A percentile compares a stretch with the other conserved stretches of the same genome.
Conservation (phyloP, 2,113 vertebrate species). For the Recurvirostra avosetta region DNA sequence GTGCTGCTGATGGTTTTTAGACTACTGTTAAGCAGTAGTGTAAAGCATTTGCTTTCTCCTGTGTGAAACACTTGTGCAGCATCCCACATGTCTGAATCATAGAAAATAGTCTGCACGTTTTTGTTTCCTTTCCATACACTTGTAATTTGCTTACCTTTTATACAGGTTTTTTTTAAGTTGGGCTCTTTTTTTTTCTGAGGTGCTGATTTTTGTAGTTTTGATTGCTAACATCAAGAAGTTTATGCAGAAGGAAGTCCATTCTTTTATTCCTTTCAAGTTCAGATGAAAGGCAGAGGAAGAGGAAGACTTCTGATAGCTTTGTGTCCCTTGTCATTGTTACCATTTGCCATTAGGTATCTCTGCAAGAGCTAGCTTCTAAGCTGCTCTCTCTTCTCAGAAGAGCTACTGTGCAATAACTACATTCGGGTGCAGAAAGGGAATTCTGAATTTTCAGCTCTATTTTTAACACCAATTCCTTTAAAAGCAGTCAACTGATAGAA, state of each 20-base stretch:
- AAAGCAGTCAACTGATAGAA: background rate
- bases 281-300: background rate
- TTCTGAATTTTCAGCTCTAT: background rate
- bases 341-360: background rate
- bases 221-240: background rate
- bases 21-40: background rate
- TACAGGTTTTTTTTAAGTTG: background rate
- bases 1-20: background rate
- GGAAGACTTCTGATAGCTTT: background rate
- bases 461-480: background rate
- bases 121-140: background rate
- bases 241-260: background rate
- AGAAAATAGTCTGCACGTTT: background rate
- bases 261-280: background rate
- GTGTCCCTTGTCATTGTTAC: background rate
- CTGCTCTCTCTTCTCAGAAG: background rate
- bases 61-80: accelerated
- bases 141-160: background rate
- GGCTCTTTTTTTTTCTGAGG: background rate
- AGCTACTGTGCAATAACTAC: background rate
- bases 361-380: background rate
- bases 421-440: background rate
- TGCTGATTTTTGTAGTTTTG: background rate
- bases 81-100: background rate
- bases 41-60: background rate